phyloP scores from a whole-genome alignment of 30 jellyfish, hydroid and myxozoan species.

The Calvadosia cruxmelitensis region DNA sequence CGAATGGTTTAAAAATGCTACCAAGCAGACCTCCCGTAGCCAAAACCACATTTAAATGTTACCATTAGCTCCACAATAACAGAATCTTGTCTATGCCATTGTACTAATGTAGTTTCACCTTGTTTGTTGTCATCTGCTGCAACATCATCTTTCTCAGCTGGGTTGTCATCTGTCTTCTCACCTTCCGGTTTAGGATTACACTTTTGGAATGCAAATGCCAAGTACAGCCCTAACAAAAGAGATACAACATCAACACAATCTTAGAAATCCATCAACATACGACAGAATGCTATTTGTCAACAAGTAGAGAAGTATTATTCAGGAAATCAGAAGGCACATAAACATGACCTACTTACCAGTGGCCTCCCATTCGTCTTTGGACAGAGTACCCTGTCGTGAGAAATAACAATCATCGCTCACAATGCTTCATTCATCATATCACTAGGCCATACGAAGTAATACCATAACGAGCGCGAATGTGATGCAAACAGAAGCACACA shows the following conservation, averaged over 20 bases:
- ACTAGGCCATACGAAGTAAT: too few species aligned
- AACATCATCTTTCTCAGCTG: slow-evolving; percentile 12
- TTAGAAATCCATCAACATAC: background rate
- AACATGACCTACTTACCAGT: slow-evolving; percentile 44
- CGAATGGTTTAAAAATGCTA: too few species aligned
- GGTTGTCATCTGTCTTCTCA: slow-evolving; percentile 30
- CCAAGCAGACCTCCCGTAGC: too few species aligned
- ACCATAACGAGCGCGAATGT: too few species aligned
- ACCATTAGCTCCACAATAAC: too few species aligned
- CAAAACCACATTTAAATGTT: too few species aligned
- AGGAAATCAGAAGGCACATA: background rate
- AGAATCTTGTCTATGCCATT: too few species aligned
- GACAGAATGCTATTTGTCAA: background rate
- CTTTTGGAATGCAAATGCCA: slow-evolving; percentile 87
- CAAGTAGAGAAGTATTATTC: background rate
- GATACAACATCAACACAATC: background rate
- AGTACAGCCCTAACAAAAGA: slow-evolving; percentile 39
- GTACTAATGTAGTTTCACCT: too few species aligned
- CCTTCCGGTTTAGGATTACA: slow-evolving; percentile 27
- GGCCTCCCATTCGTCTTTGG: slow-evolving; percentile 96
- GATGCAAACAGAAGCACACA: too few species aligned
- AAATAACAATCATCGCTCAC: too few species aligned
- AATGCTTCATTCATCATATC: too few species aligned
- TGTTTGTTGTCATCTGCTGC: background rate
- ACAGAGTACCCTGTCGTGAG: slow-evolving; percentile 44